Evolutionary conservation across 2,113 vertebrate genomes (phyloP), one percentile per base, ranked within the genome.

Genomic region (Bufo gargarizans): DNA sequence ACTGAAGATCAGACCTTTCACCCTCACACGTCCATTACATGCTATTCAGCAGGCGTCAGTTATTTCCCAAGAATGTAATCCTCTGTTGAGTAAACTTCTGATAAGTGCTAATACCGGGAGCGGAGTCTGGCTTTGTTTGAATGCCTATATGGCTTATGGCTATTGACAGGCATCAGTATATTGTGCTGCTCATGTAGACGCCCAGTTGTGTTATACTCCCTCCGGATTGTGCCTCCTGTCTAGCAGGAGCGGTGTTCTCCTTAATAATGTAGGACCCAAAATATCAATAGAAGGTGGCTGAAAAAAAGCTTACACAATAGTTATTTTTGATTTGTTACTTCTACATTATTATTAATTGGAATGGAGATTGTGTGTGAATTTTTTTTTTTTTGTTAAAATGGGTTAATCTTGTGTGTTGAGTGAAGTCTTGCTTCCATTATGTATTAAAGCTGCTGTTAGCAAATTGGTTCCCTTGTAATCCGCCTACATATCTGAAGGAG

Each of bases 1-100:
- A 6, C 20, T 49, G 71, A 12, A 65, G 69, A 82, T 50, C 17
- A 83, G 86, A 88, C 79, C 86, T 76, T 88, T 88, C 58, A 83
- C 69, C 86, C 45, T 22, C n/a, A 4, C 19, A 58, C 65, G 79
- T 65, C 65, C 58, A 82, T 82, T 71, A 88, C 67, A 50, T 67
- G 67, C 47, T 65, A 50, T 45, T 59, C 77, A 19, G 71, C 17
- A 7, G 56, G 33, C 33, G 72, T 55, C 81, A 53, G 85, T 69
- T 65, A 63, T 69, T 59, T 86, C 33, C 55, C 53, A 82, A n/a
- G 33, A 45, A 59, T 82, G 56, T 88, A 77, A 83, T 83, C 79
- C 71, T 50, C 20, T 86, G 65, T 65, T 78, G 86, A 53, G 56
- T 77, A 63, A 82, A 83, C 69, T 76, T 45, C 86, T 83, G 79